Evolutionary conservation across 2,797 vertebrate species (phyloP).

Genomic region (Acrossocheilus fasciatus): DNA sequence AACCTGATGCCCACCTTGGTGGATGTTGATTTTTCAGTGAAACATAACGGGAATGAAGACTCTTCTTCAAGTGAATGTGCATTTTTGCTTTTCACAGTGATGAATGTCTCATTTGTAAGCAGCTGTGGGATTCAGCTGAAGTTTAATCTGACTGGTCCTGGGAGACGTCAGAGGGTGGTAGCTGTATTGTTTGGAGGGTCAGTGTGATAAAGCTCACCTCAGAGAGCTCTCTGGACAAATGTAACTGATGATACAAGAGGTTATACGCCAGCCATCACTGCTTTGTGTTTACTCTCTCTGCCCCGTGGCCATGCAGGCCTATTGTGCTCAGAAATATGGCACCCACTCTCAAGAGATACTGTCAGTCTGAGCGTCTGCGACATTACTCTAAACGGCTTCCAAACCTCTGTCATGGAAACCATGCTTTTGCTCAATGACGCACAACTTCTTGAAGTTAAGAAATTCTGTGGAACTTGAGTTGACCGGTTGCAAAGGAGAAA

Average conservation of each 20-base stretch:
- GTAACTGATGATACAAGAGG: slow-evolving; percentile 45
- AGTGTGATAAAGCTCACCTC: slow-evolving; percentile 52
- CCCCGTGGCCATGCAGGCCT: slow-evolving; percentile 13
- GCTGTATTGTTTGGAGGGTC: slow-evolving; percentile 45
- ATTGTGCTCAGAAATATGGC: slow-evolving; percentile 42
- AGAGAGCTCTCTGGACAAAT: slow-evolving; percentile 45
- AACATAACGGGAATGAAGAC: slow-evolving; percentile 18
- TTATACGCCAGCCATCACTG: slow-evolving; percentile 44
- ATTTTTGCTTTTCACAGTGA: slow-evolving; percentile 37
- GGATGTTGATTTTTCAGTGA: slow-evolving; percentile 34
- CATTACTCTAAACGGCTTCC: slow-evolving; percentile 35
- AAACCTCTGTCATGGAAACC: slow-evolving; percentile 49
- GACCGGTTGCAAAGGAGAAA: slow-evolving; percentile 33
- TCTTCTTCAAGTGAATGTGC: slow-evolving; percentile 22
- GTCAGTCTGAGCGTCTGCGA: slow-evolving; percentile 33
- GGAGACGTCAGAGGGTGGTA: background rate
- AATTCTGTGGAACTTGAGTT: slow-evolving; percentile 32
- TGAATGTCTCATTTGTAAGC: slow-evolving; percentile 19
- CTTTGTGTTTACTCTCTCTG: slow-evolving; percentile 46
- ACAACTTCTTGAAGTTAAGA: slow-evolving; percentile 3
- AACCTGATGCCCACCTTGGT: slow-evolving; percentile 5
- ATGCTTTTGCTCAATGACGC: slow-evolving; percentile 28
- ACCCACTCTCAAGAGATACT: slow-evolving; percentile 19
- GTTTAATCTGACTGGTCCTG: slow-evolving; percentile 7
- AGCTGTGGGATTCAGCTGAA: background rate